Base-by-base conservation (phyloP, 2,797 vertebrate species). In the Sandelia bainsii region DNA sequence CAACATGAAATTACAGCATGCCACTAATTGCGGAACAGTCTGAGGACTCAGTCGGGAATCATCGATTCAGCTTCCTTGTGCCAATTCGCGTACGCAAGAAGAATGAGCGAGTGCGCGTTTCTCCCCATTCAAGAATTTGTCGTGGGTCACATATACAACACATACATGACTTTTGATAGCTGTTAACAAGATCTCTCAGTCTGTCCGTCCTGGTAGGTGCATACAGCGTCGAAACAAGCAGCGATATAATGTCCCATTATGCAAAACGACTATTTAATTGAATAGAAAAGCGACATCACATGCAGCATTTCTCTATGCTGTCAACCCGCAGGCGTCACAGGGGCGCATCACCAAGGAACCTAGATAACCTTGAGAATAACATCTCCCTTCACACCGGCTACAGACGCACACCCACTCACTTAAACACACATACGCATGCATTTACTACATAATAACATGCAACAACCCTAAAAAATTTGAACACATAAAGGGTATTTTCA, bases 311-410 rank as follows among this genome's bases (percentile, higher is more conserved):
- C 50, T 59, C 54, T 57, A 42, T n/a, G 52, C 62, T 32, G 27
- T 2, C n/a, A 66, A 32, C 57, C 64, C 60, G 69, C 62, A 74
- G 78, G 75, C 81, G 79, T 85, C 84, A 86, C 56, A 42, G 37
- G 72, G 40, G 57, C 58, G 75, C 74, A 67, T 78, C 52, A 60
- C 37, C 14, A 8, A 73, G 52, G 68, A 77, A 87, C 83, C 66
- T 3, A 73, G 40, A 86, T 92, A 91, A 92, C 91, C 89, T 91
- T 93, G 89, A 90, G 63, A 88, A 87, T 49, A 66, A 60, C 68
- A 59, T 70, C 29, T 72, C 22, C 13, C 39, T 25, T 16, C 49
- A 62, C 61, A 66, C 16, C 11, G 39, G 39, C 12, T 16, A 19
- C 39, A 71, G n/a, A 73, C 63, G 32, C 60, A 39, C 20, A 45